Evolutionary conservation across 2,888 invertebrate species (phyloP), one percentile per base, ranked within the genome.

Genomic region (Drosophila limbata): DNA sequence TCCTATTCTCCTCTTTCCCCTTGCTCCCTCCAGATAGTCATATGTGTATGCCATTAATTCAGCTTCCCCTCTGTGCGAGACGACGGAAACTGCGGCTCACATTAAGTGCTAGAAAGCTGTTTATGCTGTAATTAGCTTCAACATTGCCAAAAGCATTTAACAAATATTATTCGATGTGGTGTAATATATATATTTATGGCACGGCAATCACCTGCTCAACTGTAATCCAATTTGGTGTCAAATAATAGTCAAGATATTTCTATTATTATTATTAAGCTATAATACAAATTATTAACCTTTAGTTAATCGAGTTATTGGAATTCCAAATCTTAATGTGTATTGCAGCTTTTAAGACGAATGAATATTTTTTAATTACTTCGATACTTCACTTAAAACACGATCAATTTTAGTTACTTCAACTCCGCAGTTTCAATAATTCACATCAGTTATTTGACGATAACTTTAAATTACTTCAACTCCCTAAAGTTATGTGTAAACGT

Each of bases 21-120:
- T 21, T 3, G 10, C 3, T 25, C 10, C 62, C n/a, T 6, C 6
- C 1, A 40, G 21, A 50, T 50, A 1, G 5, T n/a, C 44, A 33
- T 44, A 48, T 15, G 17, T 48, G 33, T 40, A n/a, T 45, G 55
- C 33, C 73, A 73, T 84, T 81, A 81, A 79, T 84, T 78, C 59
- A 13, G 52, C 53, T 25, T 39, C 40, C 33, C 5, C 17, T 28
- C 33, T n/a, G 33, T 8, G 3, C 11, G 8, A 15, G 42, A 15
- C n/a, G 15, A 9, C 8, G 11, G 15, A 1, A 17, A 15, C 1
- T 9, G 6, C 21, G 21, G 21, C 35, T 56, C 47, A 47, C 51
- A 64, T 79, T 64, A 69, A 63, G 68, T 73, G 69, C 44, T 60
- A 57, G 62, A 50, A 11, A 35, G 45, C 67, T 67, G 66, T 55